phyloP scores from a whole-genome alignment of 30 jellyfish, hydroid and myxozoan genomes.

The Aurelia aurita region DNA sequence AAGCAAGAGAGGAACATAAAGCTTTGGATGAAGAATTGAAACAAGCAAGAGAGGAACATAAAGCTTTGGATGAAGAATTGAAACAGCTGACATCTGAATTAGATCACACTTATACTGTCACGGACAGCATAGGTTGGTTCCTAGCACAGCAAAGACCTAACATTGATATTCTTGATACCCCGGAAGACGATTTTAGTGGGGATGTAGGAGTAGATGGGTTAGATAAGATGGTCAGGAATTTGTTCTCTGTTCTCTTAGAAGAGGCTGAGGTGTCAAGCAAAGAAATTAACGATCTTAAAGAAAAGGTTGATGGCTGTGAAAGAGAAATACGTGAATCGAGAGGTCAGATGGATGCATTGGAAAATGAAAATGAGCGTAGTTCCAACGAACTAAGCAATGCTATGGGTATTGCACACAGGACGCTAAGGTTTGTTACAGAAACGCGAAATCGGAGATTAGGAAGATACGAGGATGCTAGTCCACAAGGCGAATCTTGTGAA shows the following conservation, averaged over 20 bases:
- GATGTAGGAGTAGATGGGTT: background rate
- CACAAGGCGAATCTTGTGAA: constrained; percentile 30
- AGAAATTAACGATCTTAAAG: background rate
- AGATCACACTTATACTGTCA: background rate
- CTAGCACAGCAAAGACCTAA: background rate
- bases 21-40: no score
- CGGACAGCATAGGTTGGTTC: background rate
- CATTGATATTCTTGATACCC: background rate
- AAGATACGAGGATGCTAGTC: background rate
- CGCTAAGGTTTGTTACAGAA: background rate
- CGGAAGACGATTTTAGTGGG: background rate
- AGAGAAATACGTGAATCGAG: background rate
- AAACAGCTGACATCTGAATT: background rate
- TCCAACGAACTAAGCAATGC: background rate
- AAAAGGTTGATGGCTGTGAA: background rate
- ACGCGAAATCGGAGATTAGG: constrained; percentile 23
- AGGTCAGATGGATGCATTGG: background rate
- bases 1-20: background rate
- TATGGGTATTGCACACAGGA: background rate
- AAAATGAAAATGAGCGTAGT: background rate
- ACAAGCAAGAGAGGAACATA: constrained; percentile 42
- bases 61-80: constrained; percentile 25
- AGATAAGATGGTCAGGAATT: background rate
- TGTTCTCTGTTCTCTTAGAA: background rate
- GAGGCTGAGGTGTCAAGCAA: background rate